Conservation (phyloP, 2,888 invertebrate species). For the Latheticus oryzae region DNA sequence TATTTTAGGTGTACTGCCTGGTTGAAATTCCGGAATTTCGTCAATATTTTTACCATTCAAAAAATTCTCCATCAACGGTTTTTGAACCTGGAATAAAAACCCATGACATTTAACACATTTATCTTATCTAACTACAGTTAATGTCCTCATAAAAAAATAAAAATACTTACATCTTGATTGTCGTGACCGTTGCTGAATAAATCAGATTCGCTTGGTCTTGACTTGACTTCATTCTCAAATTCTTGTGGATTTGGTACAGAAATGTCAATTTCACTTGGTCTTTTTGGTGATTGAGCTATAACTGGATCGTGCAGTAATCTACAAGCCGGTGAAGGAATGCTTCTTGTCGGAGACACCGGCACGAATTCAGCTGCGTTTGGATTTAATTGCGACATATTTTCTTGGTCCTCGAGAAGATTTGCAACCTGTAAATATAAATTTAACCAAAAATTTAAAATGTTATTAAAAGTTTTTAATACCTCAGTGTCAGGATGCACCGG, state of each 20-base stretch:
- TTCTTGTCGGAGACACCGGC: slow-evolving; percentile 73
- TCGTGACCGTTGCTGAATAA: slow-evolving; percentile 68
- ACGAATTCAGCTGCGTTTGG: slow-evolving; percentile 89
- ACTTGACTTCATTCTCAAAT: slow-evolving; percentile 74
- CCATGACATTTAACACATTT: slow-evolving; percentile 13
- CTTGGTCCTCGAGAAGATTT: slow-evolving; percentile 64
- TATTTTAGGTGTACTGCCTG: slow-evolving; percentile 52
- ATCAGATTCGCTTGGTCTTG: slow-evolving; percentile 72
- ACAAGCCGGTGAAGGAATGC: slow-evolving; percentile 65
- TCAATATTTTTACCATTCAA: slow-evolving; percentile 65
- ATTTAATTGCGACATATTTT: slow-evolving; percentile 82
- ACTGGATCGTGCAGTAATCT: slow-evolving; percentile 62
- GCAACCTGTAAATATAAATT: slow-evolving; percentile 52
- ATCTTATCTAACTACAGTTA: slow-evolving; percentile 15
- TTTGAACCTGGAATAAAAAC: slow-evolving; percentile 51
- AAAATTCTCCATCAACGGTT: slow-evolving; percentile 61
- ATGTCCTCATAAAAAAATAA: slow-evolving; percentile 19
- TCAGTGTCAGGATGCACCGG: slow-evolving; percentile 65
- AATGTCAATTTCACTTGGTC: slow-evolving; percentile 73
- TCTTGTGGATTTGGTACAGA: slow-evolving; percentile 71
- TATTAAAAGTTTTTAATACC: slow-evolving; percentile 43
- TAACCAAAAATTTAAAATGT: neutral
- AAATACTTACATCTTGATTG: slow-evolving; percentile 62
- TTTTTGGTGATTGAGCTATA: slow-evolving; percentile 79
- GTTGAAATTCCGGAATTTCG: slow-evolving; percentile 63